Conservation (phyloP, 2,888 invertebrate species). For the Sclerodermus sp. region DNA sequence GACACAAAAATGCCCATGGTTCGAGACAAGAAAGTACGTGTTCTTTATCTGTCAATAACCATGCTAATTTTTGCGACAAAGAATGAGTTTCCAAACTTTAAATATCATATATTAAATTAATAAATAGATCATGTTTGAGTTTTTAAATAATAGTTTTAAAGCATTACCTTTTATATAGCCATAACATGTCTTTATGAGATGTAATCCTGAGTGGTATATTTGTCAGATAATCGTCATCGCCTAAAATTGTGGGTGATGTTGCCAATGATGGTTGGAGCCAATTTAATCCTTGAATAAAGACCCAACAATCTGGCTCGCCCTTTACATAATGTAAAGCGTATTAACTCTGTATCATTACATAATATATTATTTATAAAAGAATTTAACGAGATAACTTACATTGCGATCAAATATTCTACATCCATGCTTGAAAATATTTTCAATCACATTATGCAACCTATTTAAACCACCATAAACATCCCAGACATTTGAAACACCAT, state of each 20-base stretch:
- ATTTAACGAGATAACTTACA: constrained; percentile 39
- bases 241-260: constrained; percentile 57
- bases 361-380: too few species aligned
- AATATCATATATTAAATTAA: background rate
- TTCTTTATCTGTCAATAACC: constrained; percentile 66
- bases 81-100: constrained; percentile 62
- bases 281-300: constrained; percentile 64
- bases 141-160: background rate
- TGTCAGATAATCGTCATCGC: constrained; percentile 50
- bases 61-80: constrained; percentile 64
- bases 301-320: constrained; percentile 62
- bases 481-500: constrained; percentile 65
- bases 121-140: background rate
- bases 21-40: constrained; percentile 65
- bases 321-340: constrained; percentile 37
- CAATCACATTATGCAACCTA: constrained; percentile 61
- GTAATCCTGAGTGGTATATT: constrained; percentile 58
- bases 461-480: constrained; percentile 64
- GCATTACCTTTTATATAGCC: constrained; percentile 59
- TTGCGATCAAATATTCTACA: constrained; percentile 56
- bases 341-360: constrained; percentile 4
- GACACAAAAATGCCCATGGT: constrained; percentile 64
- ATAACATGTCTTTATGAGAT: constrained; percentile 61
- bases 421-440: constrained; percentile 65
- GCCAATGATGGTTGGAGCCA: constrained; percentile 65